These are phyloP conservation scores for Macrophya alboannulata DNA, from an alignment of 2,888 invertebrate species.

Conservation along the genomic window DNA sequence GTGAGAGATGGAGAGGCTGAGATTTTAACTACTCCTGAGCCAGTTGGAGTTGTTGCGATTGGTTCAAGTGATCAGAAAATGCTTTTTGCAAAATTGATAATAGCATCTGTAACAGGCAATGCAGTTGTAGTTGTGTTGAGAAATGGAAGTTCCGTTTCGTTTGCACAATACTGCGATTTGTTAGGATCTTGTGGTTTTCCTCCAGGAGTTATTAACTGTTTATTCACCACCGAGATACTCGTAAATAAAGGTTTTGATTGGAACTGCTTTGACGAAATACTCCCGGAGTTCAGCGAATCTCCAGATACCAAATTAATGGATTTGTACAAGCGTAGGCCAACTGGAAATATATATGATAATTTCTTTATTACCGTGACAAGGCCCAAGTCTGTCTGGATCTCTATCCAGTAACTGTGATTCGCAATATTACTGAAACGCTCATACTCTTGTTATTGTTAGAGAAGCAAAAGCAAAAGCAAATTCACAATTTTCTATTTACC, in stretches of 20 bases:
- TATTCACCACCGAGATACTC: slow-evolving; percentile 28
- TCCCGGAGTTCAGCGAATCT: background rate
- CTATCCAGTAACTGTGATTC: background rate
- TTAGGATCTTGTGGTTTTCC: slow-evolving; percentile 63
- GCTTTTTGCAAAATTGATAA: slow-evolving; percentile 60
- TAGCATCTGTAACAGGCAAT: slow-evolving; percentile 63
- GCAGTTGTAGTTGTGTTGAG: slow-evolving; percentile 57
- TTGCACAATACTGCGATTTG: slow-evolving; percentile 62
- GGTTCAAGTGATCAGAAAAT: slow-evolving; percentile 49
- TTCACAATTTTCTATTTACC: background rate
- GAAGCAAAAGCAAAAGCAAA: background rate
- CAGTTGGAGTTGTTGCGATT: slow-evolving; percentile 61
- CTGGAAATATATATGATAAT: background rate
- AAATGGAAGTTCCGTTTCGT: background rate
- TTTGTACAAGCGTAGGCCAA: background rate
- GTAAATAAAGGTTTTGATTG: too few species aligned
- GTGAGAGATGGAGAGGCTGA: slow-evolving; percentile 62
- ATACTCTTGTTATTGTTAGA: background rate
- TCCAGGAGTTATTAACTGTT: slow-evolving; percentile 61
- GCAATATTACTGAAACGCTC: slow-evolving; percentile 12
- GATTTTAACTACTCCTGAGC: slow-evolving; percentile 61
- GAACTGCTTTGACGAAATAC: background rate
- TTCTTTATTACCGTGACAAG: background rate
- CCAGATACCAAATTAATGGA: background rate
- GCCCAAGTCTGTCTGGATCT: slow-evolving; percentile 41